Evolutionary conservation across 2,888 invertebrate species (phyloP), one percentile per base, ranked within the genome.

Genomic region (Athrips mouffetella): DNA sequence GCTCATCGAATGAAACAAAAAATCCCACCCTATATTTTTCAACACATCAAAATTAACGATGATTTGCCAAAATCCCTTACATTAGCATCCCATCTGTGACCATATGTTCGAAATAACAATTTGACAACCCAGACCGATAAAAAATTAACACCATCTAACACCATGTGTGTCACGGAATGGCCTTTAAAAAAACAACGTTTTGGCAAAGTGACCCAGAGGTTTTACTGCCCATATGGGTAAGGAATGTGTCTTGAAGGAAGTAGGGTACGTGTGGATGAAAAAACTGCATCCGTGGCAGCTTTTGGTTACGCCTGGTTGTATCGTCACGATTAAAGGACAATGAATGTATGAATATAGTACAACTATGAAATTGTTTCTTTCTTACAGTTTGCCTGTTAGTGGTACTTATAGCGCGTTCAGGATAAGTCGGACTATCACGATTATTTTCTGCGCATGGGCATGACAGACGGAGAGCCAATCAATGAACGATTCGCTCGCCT

Each of bases 181-280:
- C 49, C 47, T 54, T 45, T 59, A 65, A 65, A 65, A 65, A 60
- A 52, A 54, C 57, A 57, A 67, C 67, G 63, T 59, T 58, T 62
- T 63, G 62, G 60, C 70, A 63, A 66, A 68, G 57, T 70, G 68
- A 69, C 67, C 69, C 65, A 50, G 47, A 58, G n/a, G n/a, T n/a
- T n/a, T n/a, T n/a, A n/a, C n/a, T n/a, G 58, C 50, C 65, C 76
- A 73, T 65, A 70, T 76, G 77, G 39, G 40, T 37, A 21, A n/a
- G 37, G 21, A 37, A 8, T 37, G n/a, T 5, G 21, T 37, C 37
- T 37, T 21, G 21, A 20, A 37, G 20, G 35, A 35, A n/a, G 21
- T 35, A 60, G 59, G 52, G 50, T 54, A 62, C 78, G 76, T 67
- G 54, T 78, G 76, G 66, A 67, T 62, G n/a, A n/a, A 73, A 80